Evolutionary conservation across 2,113 vertebrate genomes (phyloP).

Genomic region (Eurystomus gularis): DNA sequence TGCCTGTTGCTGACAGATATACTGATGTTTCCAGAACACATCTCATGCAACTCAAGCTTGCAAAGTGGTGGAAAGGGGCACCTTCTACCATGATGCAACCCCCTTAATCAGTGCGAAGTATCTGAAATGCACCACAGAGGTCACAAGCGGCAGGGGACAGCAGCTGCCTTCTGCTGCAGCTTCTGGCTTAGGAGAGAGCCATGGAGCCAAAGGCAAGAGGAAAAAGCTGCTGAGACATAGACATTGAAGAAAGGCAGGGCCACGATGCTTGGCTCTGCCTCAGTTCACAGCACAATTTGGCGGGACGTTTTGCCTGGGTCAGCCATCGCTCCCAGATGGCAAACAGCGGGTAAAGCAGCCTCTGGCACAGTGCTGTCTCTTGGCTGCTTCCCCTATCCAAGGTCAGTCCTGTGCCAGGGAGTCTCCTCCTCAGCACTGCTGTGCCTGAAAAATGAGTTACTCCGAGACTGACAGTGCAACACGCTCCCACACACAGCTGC

Average conservation of each 20-base stretch:
- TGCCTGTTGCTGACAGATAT: too few species aligned
- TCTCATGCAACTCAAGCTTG: background rate
- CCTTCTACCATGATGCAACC: rapidly evolving
- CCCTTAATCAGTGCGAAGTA: background rate
- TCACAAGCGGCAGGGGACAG: background rate
- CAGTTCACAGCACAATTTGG: rapidly evolving
- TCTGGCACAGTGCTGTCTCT: rapidly evolving
- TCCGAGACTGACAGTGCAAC: background rate
- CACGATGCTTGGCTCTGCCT: background rate
- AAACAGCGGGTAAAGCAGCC: background rate
- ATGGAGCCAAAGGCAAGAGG: background rate
- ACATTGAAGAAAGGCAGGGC: rapidly evolving
- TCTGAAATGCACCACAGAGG: background rate
- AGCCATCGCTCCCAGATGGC: background rate
- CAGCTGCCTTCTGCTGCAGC: background rate
- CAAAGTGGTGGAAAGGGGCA: background rate
- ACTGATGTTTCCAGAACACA: background rate
- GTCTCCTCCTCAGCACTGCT: background rate
- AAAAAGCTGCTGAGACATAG: rapidly evolving
- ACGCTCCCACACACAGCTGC: conserved; percentile 29
- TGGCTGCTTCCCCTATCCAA: background rate
- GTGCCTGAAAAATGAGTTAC: background rate
- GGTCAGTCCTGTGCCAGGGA: background rate
- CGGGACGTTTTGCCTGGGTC: background rate
- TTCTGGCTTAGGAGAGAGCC: background rate